These are phyloP conservation scores for Drosophila macrothrix DNA, from an alignment of 2,888 invertebrate genomes.

Conservation along the genomic window DNA sequence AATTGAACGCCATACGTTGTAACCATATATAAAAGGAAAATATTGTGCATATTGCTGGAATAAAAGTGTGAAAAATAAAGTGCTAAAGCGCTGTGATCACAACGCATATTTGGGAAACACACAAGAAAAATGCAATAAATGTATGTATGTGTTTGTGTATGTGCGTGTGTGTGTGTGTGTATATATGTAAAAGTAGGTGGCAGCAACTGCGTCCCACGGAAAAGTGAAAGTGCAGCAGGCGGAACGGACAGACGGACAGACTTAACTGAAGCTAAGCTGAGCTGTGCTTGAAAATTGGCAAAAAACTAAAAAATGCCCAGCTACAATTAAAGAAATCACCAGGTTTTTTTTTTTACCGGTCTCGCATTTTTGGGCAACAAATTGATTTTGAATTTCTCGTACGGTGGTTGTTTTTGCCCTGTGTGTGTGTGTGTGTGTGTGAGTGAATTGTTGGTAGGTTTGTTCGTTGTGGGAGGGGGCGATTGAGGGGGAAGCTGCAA, in stretches of 20 bases:
- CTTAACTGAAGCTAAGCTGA: slow-evolving; percentile 16
- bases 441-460: slow-evolving; percentile 35
- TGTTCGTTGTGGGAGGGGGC: not conserved
- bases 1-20: slow-evolving; percentile 1
- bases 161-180: not conserved
- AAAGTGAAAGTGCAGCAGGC: slow-evolving; percentile 76
- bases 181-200: slow-evolving; percentile 55
- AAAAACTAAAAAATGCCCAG: slow-evolving; percentile 12
- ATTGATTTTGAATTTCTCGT: slow-evolving; percentile 58
- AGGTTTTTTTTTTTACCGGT: slow-evolving; percentile 38
- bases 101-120: slow-evolving; percentile 7
- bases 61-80: slow-evolving; percentile 1
- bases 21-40: not conserved
- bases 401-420: slow-evolving; percentile 69
- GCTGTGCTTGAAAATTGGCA: slow-evolving; percentile 21
- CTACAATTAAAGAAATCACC: slow-evolving; percentile 4
- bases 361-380: slow-evolving; percentile 47
- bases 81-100: not conserved
- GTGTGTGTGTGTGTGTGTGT: slow-evolving; percentile 10
- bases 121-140: slow-evolving; percentile 55
- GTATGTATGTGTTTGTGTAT: slow-evolving; percentile 41
- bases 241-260: slow-evolving; percentile 22
- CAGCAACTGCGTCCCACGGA: slow-evolving; percentile 73
- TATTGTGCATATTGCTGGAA: not conserved
- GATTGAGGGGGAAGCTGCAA: slow-evolving; percentile 23